These are phyloP conservation scores for Lycophotia porphyrea DNA, from an alignment of 2,888 invertebrate species.

Conservation along the genomic window DNA sequence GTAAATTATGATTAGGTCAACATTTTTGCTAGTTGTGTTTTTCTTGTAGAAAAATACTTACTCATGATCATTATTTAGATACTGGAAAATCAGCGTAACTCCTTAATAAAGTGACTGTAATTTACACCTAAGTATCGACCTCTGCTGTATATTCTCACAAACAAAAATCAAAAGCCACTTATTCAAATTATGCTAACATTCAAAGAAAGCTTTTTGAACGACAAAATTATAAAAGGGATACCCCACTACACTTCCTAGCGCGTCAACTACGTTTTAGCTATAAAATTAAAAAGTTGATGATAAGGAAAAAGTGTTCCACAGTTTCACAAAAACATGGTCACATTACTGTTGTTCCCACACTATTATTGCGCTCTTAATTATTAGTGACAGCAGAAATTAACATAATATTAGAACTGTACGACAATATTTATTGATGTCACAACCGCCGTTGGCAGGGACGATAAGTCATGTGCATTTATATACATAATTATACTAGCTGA, in stretches of 20 bases:
- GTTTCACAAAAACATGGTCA: neutral
- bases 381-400: conserved; percentile 14
- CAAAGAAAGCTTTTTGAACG: too few species aligned
- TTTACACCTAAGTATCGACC: neutral
- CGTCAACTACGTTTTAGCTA: neutral
- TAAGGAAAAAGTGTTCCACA: neutral
- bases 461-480: conserved; percentile 1
- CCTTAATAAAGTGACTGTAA: neutral
- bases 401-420: conserved; percentile 25
- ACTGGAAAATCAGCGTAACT: too few species aligned
- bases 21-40: neutral
- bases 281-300: neutral
- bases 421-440: conserved; percentile 26
- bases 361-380: conserved; percentile 33
- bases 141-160: neutral
- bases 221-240: neutral
- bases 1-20: conserved; percentile 1
- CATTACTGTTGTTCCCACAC: neutral
- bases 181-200: neutral
- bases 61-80: neutral
- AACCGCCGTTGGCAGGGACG: neutral
- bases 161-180: neutral
- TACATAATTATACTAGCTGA: too few species aligned
- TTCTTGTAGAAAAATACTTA: neutral
- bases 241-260: neutral